Percentiles rank a stretch among this genome's conserved stretches.
Conservation (phyloP, 2,113 vertebrate species). For the Ibidorhyncha struthersii region DNA sequence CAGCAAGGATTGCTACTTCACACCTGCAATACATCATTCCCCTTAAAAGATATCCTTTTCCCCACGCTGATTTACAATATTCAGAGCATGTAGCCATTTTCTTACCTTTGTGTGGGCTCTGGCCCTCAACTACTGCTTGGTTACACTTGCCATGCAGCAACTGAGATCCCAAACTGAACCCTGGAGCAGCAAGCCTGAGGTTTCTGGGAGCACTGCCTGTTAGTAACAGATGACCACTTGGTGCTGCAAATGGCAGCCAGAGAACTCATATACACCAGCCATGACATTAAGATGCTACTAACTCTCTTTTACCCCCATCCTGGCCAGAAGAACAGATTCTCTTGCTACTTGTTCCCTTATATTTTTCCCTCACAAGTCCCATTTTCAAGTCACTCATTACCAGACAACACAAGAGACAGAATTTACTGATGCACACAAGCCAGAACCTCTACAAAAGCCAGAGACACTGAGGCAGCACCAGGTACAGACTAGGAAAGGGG, state of each 20-base stretch:
- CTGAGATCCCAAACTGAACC: not conserved
- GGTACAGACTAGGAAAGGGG: not conserved
- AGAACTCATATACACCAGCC: not conserved
- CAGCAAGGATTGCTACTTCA: not conserved
- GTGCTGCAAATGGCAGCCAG: not conserved
- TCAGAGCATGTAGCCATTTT: not conserved
- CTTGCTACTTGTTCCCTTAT: not conserved
- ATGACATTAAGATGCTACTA: not conserved
- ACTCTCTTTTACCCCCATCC: not conserved
- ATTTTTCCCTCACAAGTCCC: not conserved
- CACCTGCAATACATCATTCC: not conserved
- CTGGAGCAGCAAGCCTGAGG: not conserved
- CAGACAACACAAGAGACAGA: constrained; percentile 22
- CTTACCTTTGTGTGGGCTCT: not conserved
- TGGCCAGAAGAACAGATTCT: not conserved
- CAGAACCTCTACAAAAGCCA: constrained; percentile 15
- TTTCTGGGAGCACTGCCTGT: not conserved
- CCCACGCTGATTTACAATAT: not conserved
- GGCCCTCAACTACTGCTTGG: not conserved
- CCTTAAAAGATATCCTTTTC: not conserved
- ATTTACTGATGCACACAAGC: not conserved
- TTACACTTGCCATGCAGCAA: not conserved
- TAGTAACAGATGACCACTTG: not conserved
- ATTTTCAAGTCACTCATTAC: not conserved
- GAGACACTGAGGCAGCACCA: not conserved